Evolutionary conservation across 1,140 invertebrate species (phyloP).

Genomic region (Lepidurus packardi): DNA sequence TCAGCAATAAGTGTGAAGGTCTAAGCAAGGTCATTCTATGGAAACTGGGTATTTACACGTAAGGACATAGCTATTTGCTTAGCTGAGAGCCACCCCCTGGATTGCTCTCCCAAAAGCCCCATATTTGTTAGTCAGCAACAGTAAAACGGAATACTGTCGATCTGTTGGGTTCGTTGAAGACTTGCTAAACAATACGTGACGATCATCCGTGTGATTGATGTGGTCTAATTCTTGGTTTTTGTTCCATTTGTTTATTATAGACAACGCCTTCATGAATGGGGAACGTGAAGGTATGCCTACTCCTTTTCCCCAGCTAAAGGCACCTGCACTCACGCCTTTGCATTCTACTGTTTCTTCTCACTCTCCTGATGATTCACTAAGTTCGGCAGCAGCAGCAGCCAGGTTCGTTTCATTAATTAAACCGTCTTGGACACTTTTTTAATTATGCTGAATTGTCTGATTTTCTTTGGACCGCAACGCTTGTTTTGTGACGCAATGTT

Average conservation of each 20-base stretch:
- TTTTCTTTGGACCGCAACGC: background rate
- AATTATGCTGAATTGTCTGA: background rate
- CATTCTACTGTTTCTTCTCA: constrained; percentile 21
- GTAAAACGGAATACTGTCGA: too few species aligned
- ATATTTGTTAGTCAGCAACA: too few species aligned
- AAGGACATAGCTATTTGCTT: too few species aligned
- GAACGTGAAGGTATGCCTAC: constrained; percentile 30
- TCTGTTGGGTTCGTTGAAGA: too few species aligned
- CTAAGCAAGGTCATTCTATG: background rate
- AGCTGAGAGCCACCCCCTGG: background rate
- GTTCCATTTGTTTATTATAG: constrained; percentile 26
- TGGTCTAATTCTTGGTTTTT: constrained; percentile 11
- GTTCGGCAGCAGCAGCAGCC: background rate
- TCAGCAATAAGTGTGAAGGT: background rate
- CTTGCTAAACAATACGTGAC: too few species aligned
- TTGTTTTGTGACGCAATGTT: too few species aligned
- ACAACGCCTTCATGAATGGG: constrained; percentile 30
- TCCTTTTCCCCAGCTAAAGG: constrained; percentile 25
- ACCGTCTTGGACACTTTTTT: background rate
- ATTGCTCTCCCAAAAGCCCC: background rate
- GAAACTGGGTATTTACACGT: background rate
- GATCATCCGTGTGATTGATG: background rate
- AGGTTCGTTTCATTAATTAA: background rate
- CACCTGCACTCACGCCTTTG: constrained; percentile 28
- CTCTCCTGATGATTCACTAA: background rate